These are phyloP conservation scores for Nettapus auritus DNA, from an alignment of 2,113 vertebrate species.

Conservation along the genomic window DNA sequence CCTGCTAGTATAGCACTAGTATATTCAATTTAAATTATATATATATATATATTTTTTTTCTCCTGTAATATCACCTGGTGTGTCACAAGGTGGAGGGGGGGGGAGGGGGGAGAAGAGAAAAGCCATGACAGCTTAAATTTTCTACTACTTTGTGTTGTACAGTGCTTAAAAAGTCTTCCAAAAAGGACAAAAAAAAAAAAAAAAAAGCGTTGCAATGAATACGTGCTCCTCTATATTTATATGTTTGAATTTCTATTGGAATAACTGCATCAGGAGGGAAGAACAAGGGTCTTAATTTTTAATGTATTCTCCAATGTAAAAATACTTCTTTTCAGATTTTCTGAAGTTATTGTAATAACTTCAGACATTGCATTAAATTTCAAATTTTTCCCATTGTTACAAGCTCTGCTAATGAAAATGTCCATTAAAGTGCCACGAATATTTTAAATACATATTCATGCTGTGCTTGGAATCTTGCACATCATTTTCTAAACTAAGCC, in stretches of 20 bases:
- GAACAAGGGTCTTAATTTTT: neutral
- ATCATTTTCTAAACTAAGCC: neutral
- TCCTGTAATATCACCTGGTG: neutral
- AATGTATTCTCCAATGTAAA: neutral
- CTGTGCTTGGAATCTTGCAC: neutral
- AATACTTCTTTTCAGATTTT: neutral
- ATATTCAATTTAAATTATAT: neutral
- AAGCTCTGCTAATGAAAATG: conserved; percentile 20
- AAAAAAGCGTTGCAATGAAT: neutral
- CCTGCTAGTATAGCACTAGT: neutral
- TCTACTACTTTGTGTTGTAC: neutral
- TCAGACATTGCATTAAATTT: neutral
- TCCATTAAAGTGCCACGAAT: neutral
- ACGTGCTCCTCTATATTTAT: neutral
- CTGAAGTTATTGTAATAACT: neutral
- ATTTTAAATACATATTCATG: conserved; percentile 35
- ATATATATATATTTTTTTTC: neutral
- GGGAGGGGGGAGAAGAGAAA: neutral
- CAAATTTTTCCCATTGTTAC: neutral
- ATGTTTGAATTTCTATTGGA: neutral
- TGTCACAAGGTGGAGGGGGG: neutral
- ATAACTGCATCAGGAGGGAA: neutral
- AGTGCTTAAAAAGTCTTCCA: neutral
- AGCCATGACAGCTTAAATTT: neutral
- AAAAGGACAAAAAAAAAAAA: neutral